Evolutionary conservation across 2,113 vertebrate genomes (phyloP).

Genomic region (Dipodomys merriami): DNA sequence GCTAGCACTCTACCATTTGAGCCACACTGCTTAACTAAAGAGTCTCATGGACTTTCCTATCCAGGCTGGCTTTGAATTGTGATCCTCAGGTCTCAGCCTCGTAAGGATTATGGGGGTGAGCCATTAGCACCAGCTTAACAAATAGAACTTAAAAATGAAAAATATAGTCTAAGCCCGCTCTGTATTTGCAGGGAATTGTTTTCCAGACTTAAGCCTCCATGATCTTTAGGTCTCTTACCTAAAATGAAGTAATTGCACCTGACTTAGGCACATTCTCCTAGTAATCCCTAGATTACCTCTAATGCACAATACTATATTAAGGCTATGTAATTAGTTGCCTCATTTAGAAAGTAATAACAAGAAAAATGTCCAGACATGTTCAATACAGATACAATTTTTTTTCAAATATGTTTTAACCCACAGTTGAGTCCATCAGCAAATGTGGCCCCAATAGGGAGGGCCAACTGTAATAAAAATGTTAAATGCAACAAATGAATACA

Average conservation of each 20-base stretch:
- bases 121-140: neutral
- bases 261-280: neutral
- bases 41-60: too few relatives aligned
- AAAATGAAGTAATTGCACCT: neutral
- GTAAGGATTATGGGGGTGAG: too few relatives aligned
- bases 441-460: neutral
- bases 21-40: too few relatives aligned
- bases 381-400: neutral
- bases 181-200: neutral
- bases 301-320: neutral
- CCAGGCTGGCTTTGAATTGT: too few relatives aligned
- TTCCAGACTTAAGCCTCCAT: too few relatives aligned
- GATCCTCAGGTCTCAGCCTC: too few relatives aligned
- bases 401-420: neutral
- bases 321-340: neutral
- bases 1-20: too few relatives aligned
- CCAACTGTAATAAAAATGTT: neutral
- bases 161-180: neutral
- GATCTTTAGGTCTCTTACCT: neutral
- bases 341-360: neutral
- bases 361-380: neutral
- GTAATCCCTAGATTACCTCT: neutral
- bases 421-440: neutral
- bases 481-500: neutral
- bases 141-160: conserved; percentile 6